Percentiles rank a stretch among this genome's conserved stretches.
Evolutionary conservation across 2,113 vertebrate species (phyloP).

Genomic region (Pagrus major): DNA sequence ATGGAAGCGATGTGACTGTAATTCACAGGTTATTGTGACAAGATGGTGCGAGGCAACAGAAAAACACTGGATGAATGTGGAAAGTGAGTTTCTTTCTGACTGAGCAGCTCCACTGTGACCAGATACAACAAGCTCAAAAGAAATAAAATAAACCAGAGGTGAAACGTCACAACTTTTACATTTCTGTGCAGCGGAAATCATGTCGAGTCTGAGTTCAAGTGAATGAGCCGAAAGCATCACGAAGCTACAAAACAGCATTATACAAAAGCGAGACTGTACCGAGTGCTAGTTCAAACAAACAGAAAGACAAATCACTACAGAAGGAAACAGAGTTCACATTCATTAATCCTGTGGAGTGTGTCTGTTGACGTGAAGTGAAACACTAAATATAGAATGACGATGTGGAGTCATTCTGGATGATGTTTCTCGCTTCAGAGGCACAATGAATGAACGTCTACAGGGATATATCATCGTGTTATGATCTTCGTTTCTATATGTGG

Average conservation of each 20-base stretch:
- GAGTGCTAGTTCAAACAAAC: not conserved
- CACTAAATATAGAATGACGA: conserved; percentile 42
- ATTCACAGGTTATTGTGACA: not conserved
- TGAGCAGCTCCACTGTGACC: not conserved
- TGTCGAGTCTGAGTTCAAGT: not conserved
- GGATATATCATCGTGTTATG: conserved; percentile 36
- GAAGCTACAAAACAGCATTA: conserved; percentile 35
- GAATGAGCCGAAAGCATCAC: conserved; percentile 43
- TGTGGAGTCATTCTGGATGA: conserved; percentile 22
- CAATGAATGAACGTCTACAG: conserved; percentile 51
- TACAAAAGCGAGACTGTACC: conserved; percentile 32
- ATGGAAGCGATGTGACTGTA: conserved; percentile 15
- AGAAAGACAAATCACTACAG: conserved; percentile 3
- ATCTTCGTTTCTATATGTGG: conserved; percentile 11
- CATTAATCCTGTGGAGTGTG: conserved; percentile 28
- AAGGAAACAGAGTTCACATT: conserved; percentile 31
- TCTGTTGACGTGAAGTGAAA: conserved; percentile 48
- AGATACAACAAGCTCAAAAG: not conserved
- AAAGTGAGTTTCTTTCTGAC: not conserved
- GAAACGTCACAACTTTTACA: conserved; percentile 23
- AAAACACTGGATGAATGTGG: not conserved
- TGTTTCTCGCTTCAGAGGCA: conserved; percentile 63
- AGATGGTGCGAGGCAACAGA: conserved; percentile 12
- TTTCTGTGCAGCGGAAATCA: conserved; percentile 42
- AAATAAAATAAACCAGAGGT: not conserved